Conservation (phyloP, 2,113 vertebrate genomes). For the Cephalopholis sonnerati region DNA sequence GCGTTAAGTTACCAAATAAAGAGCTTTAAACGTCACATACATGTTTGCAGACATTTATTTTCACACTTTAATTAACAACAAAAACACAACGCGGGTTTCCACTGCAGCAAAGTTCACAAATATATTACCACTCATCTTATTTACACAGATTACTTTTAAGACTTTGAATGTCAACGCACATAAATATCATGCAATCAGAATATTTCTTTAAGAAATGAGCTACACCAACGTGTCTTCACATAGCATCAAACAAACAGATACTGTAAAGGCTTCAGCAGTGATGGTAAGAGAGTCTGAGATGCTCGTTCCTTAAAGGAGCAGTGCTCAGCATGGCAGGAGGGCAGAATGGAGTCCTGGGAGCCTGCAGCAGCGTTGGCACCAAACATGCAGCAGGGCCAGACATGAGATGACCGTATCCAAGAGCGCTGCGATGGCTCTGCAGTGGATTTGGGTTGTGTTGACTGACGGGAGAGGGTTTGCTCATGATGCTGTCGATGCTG, state of each 20-base stretch:
- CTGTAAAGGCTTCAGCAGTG: slow-evolving; percentile 68
- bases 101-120: slow-evolving; percentile 48
- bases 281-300: slow-evolving; percentile 66
- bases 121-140: slow-evolving; percentile 79
- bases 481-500: slow-evolving; percentile 89
- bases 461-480: slow-evolving; percentile 61
- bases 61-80: slow-evolving; percentile 26
- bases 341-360: slow-evolving; percentile 69
- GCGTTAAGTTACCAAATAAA: not conserved
- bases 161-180: slow-evolving; percentile 61
- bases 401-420: slow-evolving; percentile 67
- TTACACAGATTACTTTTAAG: slow-evolving; percentile 48
- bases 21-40: not conserved
- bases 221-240: slow-evolving; percentile 21
- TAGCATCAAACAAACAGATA: slow-evolving; percentile 22
- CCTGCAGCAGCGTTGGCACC: slow-evolving; percentile 76
- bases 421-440: slow-evolving; percentile 32
- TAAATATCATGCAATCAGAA: slow-evolving; percentile 80
- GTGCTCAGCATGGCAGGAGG: slow-evolving; percentile 57
- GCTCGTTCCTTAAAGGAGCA: slow-evolving; percentile 64
- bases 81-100: slow-evolving; percentile 12
- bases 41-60: slow-evolving; percentile 62
- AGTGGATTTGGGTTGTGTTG: slow-evolving; percentile 24
- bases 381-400: slow-evolving; percentile 68
- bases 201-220: slow-evolving; percentile 78